Evolutionary conservation across 1,140 invertebrate species (phyloP).

Genomic region (Drosophila sturtevanti): DNA sequence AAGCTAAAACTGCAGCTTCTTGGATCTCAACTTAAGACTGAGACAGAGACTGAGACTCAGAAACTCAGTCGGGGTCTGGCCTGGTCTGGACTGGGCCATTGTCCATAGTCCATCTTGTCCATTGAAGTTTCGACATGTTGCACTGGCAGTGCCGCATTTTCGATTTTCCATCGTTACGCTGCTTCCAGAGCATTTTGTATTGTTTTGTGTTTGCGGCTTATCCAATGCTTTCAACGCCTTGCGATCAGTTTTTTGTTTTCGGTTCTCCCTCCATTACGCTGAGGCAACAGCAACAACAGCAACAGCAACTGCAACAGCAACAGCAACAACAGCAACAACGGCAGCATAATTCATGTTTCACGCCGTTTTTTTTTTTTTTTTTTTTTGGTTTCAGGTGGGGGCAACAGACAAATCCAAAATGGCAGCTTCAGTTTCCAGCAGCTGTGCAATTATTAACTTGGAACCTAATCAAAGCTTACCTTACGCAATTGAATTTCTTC

Average conservation of each 20-base stretch:
- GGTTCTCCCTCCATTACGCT: constrained; percentile 6
- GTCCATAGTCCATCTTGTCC: constrained; percentile 36
- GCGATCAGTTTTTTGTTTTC: constrained; percentile 40
- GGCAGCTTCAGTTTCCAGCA: constrained; percentile 43
- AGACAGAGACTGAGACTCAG: no score
- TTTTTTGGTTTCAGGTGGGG: no score
- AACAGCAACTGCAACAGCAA: constrained; percentile 41
- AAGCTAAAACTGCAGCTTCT: constrained; percentile 19
- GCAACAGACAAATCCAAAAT: constrained; percentile 62
- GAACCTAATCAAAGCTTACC: constrained; percentile 60
- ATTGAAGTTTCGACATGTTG: constrained; percentile 60
- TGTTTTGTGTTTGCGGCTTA: constrained; percentile 67
- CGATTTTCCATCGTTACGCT: constrained; percentile 17
- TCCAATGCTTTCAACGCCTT: constrained; percentile 71
- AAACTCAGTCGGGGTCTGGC: background rate
- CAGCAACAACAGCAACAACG: constrained; percentile 18
- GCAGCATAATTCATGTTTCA: constrained; percentile 74
- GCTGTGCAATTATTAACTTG: constrained; percentile 52
- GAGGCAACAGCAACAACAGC: constrained; percentile 6
- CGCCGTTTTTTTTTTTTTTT: constrained; percentile 33
- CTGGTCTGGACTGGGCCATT: constrained; percentile 18
- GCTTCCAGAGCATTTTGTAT: constrained; percentile 63
- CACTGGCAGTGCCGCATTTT: constrained; percentile 26
- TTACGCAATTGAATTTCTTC: constrained; percentile 44
- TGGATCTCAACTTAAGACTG: constrained; percentile 22